phyloP scores from a whole-genome alignment of 2,113 vertebrate species.

The Halcyon malimbica region DNA sequence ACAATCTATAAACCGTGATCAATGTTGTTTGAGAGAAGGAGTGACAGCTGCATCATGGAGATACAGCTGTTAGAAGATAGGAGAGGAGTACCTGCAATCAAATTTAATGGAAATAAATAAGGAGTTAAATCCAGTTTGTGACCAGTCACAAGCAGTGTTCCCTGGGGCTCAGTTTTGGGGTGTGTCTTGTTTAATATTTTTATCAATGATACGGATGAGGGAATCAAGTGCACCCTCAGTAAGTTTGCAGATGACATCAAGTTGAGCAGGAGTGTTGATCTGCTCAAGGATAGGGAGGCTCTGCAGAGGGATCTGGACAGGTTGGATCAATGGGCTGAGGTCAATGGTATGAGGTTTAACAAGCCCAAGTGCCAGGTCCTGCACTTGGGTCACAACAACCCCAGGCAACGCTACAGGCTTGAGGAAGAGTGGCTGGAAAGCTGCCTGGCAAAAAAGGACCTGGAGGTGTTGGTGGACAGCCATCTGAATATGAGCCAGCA shows the following conservation, averaged over 20 bases:
- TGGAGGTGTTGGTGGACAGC: too few relatives aligned
- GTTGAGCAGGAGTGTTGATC: too few relatives aligned
- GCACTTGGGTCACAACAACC: too few relatives aligned
- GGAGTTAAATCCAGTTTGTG: background rate
- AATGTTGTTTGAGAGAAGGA: background rate
- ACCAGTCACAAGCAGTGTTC: background rate
- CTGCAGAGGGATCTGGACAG: too few relatives aligned
- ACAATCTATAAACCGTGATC: background rate
- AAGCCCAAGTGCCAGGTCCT: too few relatives aligned
- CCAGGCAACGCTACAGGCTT: too few relatives aligned
- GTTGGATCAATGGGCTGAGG: too few relatives aligned
- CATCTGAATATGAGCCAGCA: too few relatives aligned
- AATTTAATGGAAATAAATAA: background rate
- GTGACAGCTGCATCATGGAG: background rate
- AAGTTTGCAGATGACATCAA: background rate
- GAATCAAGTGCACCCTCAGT: background rate
- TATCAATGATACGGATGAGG: rapidly evolving
- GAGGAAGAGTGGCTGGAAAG: too few relatives aligned
- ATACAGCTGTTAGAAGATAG: background rate
- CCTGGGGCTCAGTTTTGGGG: background rate
- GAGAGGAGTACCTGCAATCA: background rate
- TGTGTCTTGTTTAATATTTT: background rate
- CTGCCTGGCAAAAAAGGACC: too few relatives aligned
- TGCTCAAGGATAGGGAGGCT: too few relatives aligned
- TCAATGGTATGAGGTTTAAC: too few relatives aligned